Evolutionary conservation across 2,888 invertebrate species (phyloP), one percentile per base, ranked within the genome.

Genomic region (Cheilosia pagana): DNA sequence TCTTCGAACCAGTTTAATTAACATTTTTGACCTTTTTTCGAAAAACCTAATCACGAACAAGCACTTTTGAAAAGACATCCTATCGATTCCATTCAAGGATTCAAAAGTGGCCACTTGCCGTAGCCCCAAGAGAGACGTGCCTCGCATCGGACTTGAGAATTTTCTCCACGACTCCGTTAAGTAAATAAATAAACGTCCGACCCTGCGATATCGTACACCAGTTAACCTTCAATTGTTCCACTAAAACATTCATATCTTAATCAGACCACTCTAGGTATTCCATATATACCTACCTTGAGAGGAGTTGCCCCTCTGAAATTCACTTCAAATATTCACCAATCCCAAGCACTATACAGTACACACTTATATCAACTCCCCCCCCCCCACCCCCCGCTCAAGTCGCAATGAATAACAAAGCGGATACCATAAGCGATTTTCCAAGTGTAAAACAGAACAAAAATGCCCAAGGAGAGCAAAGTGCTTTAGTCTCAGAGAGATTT

Each of bases 401-500:
- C 28, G 35, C 78, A 48, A 71, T 71, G 63, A 65, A 71, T 78
- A 71, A 65, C 78, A 78, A 78, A 71, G 50, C 50, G 48, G 43
- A 63, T 31, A 19, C 53, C 53, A 67, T 57, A 78, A 78, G 63
- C 78, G 71, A 71, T 65, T 65, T 65, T 48, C 12, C 23, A 70
- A 48, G 5, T 62, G 12, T 19, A 28, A 43, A 62, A 60, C 7
- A 55, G 41, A 59, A 75, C 50, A 12, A 41, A 71, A 72, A 74
- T 53, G 72, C 72, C 79, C 60, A 28, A 67, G 72, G 67, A 74
- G 45, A 67, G 65, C 45, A 79, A 74, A 67, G 72, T 79, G 59
- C 72, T 79, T 50, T 79, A 65, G 79, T 72, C 65, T 72, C 53
- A 63, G 50, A 72, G 72, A 72, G 79, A 72, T 79, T 79, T 79